These are phyloP conservation scores for Drosophila sturtevanti DNA, from an alignment of 1,140 invertebrate genomes.

Conservation along the genomic window DNA sequence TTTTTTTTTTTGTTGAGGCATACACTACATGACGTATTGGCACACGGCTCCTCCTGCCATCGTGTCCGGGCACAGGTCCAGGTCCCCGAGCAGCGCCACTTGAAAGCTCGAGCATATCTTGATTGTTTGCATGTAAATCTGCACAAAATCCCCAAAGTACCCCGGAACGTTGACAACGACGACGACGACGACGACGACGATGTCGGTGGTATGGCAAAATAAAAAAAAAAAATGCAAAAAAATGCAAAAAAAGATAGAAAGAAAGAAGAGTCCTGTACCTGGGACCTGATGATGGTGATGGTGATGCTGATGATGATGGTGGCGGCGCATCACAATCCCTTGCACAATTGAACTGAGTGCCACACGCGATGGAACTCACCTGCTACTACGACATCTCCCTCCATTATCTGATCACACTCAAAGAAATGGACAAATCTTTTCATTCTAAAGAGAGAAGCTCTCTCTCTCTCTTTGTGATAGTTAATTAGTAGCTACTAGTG, in stretches of 20 bases:
- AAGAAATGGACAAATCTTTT: neutral
- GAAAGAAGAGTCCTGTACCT: neutral
- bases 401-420: neutral
- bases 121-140: conserved; percentile 81
- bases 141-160: conserved; percentile 79
- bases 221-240: neutral
- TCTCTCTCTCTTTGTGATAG: too few species aligned
- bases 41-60: conserved; percentile 27
- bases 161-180: conserved; percentile 31
- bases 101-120: conserved; percentile 76
- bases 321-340: conserved; percentile 62
- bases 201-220: neutral
- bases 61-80: neutral
- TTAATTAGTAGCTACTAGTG: too few species aligned
- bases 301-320: conserved; percentile 33
- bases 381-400: neutral
- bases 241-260: neutral
- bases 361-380: conserved; percentile 4
- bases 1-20: conserved; percentile 38
- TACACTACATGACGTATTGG: conserved; percentile 72
- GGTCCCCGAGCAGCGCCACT: conserved; percentile 50
- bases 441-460: too few species aligned
- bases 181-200: neutral
- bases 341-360: conserved; percentile 65
- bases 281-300: neutral